Evolutionary conservation across 1,140 invertebrate species (phyloP).

Genomic region (Mya arenaria): DNA sequence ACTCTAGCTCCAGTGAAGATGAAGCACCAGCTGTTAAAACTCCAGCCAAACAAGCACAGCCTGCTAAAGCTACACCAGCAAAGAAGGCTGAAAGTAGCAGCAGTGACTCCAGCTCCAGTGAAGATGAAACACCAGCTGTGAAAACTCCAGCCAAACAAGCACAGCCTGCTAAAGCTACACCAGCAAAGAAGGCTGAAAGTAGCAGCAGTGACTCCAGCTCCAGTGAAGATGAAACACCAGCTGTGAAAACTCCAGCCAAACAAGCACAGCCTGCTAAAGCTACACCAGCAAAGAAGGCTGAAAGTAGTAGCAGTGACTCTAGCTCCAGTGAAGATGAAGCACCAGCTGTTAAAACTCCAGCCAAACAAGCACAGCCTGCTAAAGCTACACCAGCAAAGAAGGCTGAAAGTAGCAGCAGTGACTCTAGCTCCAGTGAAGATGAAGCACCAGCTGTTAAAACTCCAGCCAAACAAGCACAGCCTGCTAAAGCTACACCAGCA

Average conservation of each 20-base stretch:
- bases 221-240: slow-evolving; percentile 26
- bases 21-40: slow-evolving; percentile 29
- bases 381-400: background rate
- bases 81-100: slow-evolving; percentile 12
- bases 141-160: slow-evolving; percentile 27
- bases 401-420: background rate
- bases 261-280: background rate
- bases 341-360: slow-evolving; percentile 11
- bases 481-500: slow-evolving; percentile 35
- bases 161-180: background rate
- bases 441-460: slow-evolving; percentile 8
- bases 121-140: slow-evolving; percentile 35
- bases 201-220: background rate
- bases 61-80: background rate
- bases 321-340: slow-evolving; percentile 45
- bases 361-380: slow-evolving; percentile 7
- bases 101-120: slow-evolving; percentile 56
- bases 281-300: slow-evolving; percentile 20
- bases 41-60: background rate
- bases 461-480: background rate
- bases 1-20: slow-evolving; percentile 51
- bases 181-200: slow-evolving; percentile 20
- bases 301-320: slow-evolving; percentile 23
- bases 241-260: slow-evolving; percentile 54
- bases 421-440: slow-evolving; percentile 17